A percentile compares a stretch with the other conserved stretches of the same genome.
Evolutionary conservation across 92 coral and sea anemone species (phyloP).

Genomic region (Epizoanthus scotinus): DNA sequence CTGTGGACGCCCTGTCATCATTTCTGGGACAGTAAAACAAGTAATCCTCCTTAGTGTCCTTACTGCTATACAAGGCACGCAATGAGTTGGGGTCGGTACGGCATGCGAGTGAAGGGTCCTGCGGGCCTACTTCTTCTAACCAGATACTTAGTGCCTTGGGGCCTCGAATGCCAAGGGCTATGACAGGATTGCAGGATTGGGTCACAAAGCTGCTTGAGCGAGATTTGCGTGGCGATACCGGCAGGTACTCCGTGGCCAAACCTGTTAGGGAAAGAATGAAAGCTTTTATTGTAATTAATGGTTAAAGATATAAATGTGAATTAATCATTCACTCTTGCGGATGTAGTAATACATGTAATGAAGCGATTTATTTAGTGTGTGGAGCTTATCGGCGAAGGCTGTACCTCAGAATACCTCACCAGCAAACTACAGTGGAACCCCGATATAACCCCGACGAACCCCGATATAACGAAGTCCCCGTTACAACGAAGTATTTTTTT

Average conservation of each 20-base stretch:
- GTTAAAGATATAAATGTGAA: not conserved
- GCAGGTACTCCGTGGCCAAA: not conserved
- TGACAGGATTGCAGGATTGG: conserved; percentile 41
- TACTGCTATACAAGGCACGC: conserved; percentile 75
- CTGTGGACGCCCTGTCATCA: conserved; percentile 60
- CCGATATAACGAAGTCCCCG: no score
- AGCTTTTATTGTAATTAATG: not conserved
- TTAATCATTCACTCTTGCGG: not conserved
- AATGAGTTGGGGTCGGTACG: conserved; percentile 87
- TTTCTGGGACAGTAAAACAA: conserved; percentile 93
- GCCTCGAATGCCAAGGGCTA: conserved; percentile 86
- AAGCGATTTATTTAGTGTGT: no score
- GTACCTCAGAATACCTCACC: no score
- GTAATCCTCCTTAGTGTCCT: conserved; percentile 72
- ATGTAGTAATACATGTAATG: no score
- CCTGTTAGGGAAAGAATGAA: not conserved
- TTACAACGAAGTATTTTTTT: no score
- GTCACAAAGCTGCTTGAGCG: conserved; percentile 24
- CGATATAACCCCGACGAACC: no score
- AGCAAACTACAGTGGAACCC: no score
- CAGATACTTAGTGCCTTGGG: conserved; percentile 75
- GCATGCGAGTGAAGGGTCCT: conserved; percentile 76
- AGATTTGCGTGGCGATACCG: conserved; percentile 19
- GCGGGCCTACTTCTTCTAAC: conserved; percentile 90
- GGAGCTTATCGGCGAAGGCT: no score